Base-by-base conservation (phyloP, 2,888 invertebrate species). In the Vannuccia rotundouncinata region DNA sequence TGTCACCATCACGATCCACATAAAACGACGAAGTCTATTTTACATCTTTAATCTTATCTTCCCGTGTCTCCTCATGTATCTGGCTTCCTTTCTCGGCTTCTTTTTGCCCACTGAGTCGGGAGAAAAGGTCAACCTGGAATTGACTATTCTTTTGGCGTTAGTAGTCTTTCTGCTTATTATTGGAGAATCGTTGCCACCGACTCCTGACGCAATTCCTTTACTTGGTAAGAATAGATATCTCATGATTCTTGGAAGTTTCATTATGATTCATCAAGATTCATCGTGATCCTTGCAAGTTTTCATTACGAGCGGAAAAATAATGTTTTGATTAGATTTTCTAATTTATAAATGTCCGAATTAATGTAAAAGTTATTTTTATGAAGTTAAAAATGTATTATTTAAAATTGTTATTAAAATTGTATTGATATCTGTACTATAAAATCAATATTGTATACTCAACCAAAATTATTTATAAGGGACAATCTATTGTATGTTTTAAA, bases 11-110 rank as follows among this genome's bases (percentile, higher is more conserved):
- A 83, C 84, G 25, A 84, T 84, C 29, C 81, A 83, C 81, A 84
- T 84, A 83, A 78, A 80, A n/a, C 45, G 84, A 29, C 82, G 84
- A n/a, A 82, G 82, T 30, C 83, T 84, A 60, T 84, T 84, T 81
- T 84, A 84, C 83, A 82, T 84, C 77, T 80, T 84, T 80, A 84
- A 84, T 79, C 82, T 84, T 17, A 84, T 84, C 66, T 82, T 82
- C 29, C 84, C 84, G 0, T 84, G 84, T 80, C 82, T 84, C 77
- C 83, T 84, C 74, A 84, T 84, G 81, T 84, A 82, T 80, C 81
- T 84, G 59, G 83, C 84, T 60, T 81, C 83, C 10, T 84, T 84
- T 79, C 83, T 84, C 17, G 84, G 84, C 1, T 84, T 84, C 81
- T 84, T 84, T 78, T 82, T 84, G 59, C 84, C 84, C 1, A 83